These are phyloP conservation scores for Ctenosaura bakeri DNA, from an alignment of 2,797 vertebrate genomes.

Conservation along the genomic window DNA sequence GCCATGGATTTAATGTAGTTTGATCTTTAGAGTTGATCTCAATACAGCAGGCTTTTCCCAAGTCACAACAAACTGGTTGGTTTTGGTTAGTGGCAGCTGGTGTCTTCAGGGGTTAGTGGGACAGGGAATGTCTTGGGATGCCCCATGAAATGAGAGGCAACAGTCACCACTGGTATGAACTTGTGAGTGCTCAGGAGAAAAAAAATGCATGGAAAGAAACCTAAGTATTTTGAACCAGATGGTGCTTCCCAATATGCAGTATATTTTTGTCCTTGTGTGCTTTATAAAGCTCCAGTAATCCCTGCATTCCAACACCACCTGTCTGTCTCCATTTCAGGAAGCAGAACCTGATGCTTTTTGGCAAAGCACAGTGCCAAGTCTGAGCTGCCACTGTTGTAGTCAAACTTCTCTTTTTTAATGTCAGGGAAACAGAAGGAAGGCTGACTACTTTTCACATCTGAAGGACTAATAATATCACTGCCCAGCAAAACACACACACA, in stretches of 20 bases:
- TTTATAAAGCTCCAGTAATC: constrained; percentile 29
- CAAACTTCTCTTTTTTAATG: constrained; percentile 40
- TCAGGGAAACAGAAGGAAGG: background rate
- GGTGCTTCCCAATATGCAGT: constrained; percentile 6
- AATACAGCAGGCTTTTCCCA: background rate
- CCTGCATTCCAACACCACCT: constrained; percentile 31
- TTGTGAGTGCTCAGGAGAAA: background rate
- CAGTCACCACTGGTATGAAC: background rate
- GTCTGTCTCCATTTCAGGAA: constrained; percentile 33
- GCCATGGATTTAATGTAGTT: background rate
- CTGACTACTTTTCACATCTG: constrained; percentile 35
- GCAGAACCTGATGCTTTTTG: constrained; percentile 34
- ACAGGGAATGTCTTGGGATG: no score
- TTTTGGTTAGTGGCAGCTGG: background rate
- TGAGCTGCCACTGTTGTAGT: constrained; percentile 22
- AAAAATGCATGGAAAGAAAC: constrained; percentile 19
- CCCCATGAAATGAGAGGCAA: no score
- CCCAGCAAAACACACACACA: constrained; percentile 6
- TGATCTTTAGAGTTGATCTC: background rate
- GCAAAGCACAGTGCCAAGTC: constrained; percentile 9
- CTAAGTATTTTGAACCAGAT: constrained; percentile 23
- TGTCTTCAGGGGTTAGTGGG: no score
- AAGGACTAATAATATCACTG: constrained; percentile 17
- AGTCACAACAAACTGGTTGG: background rate
- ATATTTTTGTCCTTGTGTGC: background rate